These are phyloP conservation scores for Zosterops hypoxanthus DNA, from an alignment of 2,113 vertebrate genomes.

Conservation along the genomic window DNA sequence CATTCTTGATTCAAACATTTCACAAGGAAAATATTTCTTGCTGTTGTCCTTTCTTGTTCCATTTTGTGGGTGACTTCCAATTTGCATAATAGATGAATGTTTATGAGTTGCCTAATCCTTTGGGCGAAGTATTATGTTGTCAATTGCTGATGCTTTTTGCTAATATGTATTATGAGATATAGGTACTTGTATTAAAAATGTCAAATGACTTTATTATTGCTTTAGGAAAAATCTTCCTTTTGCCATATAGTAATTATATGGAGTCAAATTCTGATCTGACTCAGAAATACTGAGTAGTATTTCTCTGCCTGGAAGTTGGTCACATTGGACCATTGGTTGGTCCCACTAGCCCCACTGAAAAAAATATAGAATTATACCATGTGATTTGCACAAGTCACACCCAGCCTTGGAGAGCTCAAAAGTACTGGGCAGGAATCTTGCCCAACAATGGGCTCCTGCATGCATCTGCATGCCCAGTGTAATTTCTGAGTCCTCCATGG, in stretches of 20 bases:
- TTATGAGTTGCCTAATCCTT: not conserved
- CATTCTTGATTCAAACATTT: not conserved
- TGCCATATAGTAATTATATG: not conserved
- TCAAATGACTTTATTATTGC: not conserved
- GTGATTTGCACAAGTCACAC: not conserved
- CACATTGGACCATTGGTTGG: not conserved
- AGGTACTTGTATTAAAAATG: not conserved
- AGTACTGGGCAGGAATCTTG: not conserved
- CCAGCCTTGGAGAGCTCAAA: not conserved
- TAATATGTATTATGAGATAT: not conserved
- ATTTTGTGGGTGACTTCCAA: not conserved
- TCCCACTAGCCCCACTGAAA: not conserved
- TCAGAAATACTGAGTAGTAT: not conserved
- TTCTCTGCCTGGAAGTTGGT: not conserved
- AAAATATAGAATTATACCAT: not conserved
- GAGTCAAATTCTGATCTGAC: not conserved
- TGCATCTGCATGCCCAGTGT: not conserved
- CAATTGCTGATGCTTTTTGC: not conserved
- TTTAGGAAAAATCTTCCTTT: conserved; percentile 15
- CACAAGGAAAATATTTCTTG: not conserved
- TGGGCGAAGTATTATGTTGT: not conserved
- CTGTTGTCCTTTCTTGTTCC: not conserved
- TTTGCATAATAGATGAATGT: not conserved
- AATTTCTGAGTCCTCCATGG: not conserved
- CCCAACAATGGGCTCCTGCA: not conserved